phyloP scores from a whole-genome alignment of 2,113 vertebrate species.

The Dinomys branickii region DNA sequence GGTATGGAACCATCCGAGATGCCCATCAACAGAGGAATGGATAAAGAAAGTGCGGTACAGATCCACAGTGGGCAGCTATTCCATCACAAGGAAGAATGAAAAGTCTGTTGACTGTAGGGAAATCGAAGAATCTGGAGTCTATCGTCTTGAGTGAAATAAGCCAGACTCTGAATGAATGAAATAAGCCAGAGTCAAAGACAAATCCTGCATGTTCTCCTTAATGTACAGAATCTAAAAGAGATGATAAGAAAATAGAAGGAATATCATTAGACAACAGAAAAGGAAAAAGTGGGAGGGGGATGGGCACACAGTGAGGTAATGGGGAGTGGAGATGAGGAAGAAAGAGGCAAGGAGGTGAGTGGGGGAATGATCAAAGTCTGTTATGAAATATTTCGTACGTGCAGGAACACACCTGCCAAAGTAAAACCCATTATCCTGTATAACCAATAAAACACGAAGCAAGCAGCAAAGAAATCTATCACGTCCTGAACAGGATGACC shows the following conservation, averaged over 20 bases:
- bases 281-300: neutral
- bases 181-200: neutral
- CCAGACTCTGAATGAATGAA: neutral
- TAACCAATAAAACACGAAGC: neutral
- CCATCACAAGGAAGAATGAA: neutral
- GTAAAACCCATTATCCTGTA: neutral
- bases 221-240: neutral
- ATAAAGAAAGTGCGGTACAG: neutral
- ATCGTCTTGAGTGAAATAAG: neutral
- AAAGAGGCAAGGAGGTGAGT: neutral
- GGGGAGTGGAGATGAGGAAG: neutral
- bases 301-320: neutral
- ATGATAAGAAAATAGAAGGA: neutral
- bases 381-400: neutral
- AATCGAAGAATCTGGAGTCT: neutral
- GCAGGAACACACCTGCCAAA: neutral
- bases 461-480: neutral
- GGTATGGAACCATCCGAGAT: neutral
- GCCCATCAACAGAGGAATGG: neutral
- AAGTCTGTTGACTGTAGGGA: neutral
- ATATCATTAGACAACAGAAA: neutral
- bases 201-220: neutral
- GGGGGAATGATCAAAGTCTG: neutral
- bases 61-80: neutral
- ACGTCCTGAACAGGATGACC: neutral